Percentiles rank a stretch among this genome's conserved stretches.
phyloP scores from a whole-genome alignment of 2,113 vertebrate genomes.

The Anhinga anhinga region DNA sequence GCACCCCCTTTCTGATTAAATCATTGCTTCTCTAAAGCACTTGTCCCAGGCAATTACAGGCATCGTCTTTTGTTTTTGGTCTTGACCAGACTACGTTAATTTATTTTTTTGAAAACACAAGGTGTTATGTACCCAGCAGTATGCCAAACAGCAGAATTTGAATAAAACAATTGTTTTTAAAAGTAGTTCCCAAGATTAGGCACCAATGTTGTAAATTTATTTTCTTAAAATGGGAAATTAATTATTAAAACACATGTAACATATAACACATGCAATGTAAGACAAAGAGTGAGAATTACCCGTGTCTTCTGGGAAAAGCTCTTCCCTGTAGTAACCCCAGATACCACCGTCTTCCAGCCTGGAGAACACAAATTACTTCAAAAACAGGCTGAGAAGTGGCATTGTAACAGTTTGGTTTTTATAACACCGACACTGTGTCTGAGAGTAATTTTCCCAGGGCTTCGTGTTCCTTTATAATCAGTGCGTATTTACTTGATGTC shows the following conservation, averaged over 20 bases:
- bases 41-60: neutral
- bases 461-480: neutral
- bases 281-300: neutral
- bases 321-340: neutral
- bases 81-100: neutral
- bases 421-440: neutral
- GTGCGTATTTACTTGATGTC: neutral
- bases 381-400: neutral
- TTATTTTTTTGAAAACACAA: neutral
- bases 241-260: neutral
- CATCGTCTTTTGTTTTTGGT: neutral
- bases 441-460: neutral
- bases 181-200: neutral
- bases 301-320: neutral
- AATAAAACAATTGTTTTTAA: neutral
- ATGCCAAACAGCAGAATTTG: neutral
- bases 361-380: neutral
- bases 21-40: neutral
- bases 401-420: neutral
- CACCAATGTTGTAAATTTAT: neutral
- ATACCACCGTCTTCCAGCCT: neutral
- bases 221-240: neutral
- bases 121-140: neutral
- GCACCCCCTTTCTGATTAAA: neutral
- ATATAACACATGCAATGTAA: neutral